phyloP scores from a whole-genome alignment of 2,113 vertebrate genomes.

The Micronycteris hirsuta region DNA sequence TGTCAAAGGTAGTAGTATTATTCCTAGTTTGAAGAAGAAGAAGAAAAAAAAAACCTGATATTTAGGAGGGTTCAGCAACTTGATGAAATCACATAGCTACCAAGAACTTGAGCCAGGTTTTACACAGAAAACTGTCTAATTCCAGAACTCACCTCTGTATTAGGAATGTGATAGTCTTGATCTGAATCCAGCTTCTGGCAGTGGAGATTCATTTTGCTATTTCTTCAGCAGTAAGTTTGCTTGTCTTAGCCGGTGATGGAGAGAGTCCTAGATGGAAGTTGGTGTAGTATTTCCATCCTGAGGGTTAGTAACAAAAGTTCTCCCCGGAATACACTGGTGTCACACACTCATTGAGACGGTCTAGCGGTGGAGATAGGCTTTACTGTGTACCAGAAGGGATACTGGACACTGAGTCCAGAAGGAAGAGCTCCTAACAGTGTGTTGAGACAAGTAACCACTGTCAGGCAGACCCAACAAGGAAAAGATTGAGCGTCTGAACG shows the following conservation, averaged over 20 bases:
- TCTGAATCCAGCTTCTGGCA: background rate
- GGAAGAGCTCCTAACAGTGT: background rate
- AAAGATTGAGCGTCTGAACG: background rate
- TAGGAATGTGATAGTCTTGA: background rate
- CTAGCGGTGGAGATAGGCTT: background rate
- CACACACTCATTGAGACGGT: background rate
- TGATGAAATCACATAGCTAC: background rate
- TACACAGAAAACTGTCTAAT: background rate
- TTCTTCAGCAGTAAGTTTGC: background rate
- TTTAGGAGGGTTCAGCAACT: background rate
- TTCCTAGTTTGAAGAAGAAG: background rate
- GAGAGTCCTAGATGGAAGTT: background rate
- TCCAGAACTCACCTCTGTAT: background rate
- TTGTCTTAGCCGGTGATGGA: background rate
- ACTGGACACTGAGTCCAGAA: background rate
- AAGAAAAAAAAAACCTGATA: background rate
- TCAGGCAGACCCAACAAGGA: background rate
- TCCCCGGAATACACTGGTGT: background rate
- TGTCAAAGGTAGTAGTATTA: background rate
- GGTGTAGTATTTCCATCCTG: background rate
- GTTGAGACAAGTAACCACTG: background rate
- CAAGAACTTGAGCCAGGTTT: background rate
- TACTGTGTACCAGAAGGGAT: background rate
- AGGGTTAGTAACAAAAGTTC: background rate
- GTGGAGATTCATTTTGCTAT: background rate